A percentile compares a stretch with the other conserved stretches of the same genome.
phyloP scores from a whole-genome alignment of 1,140 invertebrate species.

The Temnothorax nylanderi region DNA sequence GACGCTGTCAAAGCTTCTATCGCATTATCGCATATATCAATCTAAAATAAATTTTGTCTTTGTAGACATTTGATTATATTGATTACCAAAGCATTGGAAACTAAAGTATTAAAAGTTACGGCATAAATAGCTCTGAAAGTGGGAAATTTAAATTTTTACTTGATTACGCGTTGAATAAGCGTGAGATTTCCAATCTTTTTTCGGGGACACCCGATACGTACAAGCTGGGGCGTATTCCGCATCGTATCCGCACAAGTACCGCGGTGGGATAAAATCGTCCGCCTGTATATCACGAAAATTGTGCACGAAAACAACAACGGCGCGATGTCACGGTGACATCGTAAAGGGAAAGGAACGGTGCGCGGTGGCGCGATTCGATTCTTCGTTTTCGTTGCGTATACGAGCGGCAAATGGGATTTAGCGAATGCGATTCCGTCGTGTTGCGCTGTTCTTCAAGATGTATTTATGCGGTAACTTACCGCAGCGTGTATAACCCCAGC shows the following conservation, averaged over 20 bases:
- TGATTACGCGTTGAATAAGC: background rate
- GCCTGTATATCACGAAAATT: constrained; percentile 64
- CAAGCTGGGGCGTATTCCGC: constrained; percentile 43
- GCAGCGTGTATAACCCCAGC: background rate
- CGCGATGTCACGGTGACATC: background rate
- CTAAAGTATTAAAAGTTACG: background rate
- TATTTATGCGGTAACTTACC: constrained; percentile 13
- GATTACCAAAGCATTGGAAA: background rate
- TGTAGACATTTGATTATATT: background rate
- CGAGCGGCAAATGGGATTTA: constrained; percentile 52
- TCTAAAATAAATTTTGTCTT: background rate
- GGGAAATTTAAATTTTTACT: background rate
- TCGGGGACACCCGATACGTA: constrained; percentile 9
- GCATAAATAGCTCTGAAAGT: background rate
- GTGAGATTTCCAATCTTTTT: background rate
- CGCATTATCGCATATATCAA: background rate
- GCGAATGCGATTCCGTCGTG: constrained; percentile 43
- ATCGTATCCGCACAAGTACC: constrained; percentile 53
- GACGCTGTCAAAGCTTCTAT: background rate
- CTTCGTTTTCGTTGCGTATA: constrained; percentile 53
- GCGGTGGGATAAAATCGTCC: constrained; percentile 62
- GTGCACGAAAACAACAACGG: constrained; percentile 45
- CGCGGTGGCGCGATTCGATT: constrained; percentile 28
- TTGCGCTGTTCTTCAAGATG: constrained; percentile 4
- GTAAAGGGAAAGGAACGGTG: constrained; percentile 24